A percentile compares a stretch with the other conserved stretches of the same genome.
Evolutionary conservation across 2,113 vertebrate genomes (phyloP).

Genomic region (Alaudala cheleensis): DNA sequence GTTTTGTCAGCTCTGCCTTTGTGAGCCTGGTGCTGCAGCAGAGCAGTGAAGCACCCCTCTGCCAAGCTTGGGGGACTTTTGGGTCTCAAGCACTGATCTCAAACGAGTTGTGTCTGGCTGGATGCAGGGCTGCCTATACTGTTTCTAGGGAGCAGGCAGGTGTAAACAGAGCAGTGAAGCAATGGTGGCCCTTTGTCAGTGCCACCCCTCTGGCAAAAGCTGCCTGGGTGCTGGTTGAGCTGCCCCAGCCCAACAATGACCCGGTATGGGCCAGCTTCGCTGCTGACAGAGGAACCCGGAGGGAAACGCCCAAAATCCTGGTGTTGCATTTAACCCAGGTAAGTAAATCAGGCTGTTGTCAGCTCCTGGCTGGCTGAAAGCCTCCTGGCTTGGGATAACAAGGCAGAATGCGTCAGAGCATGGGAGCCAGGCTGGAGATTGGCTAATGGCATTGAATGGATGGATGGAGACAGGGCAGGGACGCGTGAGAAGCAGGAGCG

Average conservation of each 20-base stretch:
- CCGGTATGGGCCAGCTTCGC: fast-evolving
- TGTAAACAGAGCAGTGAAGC: not conserved
- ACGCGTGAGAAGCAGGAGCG: fast-evolving
- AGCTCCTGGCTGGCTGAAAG: not conserved
- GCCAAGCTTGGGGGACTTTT: not conserved
- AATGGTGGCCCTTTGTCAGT: not conserved
- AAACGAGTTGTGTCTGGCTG: not conserved
- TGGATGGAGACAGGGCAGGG: not conserved
- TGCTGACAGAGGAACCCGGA: not conserved
- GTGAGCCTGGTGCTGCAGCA: not conserved
- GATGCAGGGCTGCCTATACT: not conserved
- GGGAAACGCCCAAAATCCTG: not conserved
- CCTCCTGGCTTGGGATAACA: not conserved
- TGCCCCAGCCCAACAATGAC: not conserved
- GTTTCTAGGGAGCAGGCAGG: not conserved
- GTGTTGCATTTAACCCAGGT: not conserved
- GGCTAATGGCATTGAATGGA: fast-evolving
- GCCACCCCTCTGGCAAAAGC: not conserved
- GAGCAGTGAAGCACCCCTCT: fast-evolving
- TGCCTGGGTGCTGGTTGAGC: not conserved
- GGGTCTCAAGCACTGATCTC: fast-evolving
- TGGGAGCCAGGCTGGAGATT: fast-evolving
- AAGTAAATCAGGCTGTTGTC: not conserved
- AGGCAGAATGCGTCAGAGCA: not conserved
- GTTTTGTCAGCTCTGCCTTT: not conserved